Conservation (phyloP, 2,888 invertebrate genomes). For the Macrostomum cliftonense region DNA sequence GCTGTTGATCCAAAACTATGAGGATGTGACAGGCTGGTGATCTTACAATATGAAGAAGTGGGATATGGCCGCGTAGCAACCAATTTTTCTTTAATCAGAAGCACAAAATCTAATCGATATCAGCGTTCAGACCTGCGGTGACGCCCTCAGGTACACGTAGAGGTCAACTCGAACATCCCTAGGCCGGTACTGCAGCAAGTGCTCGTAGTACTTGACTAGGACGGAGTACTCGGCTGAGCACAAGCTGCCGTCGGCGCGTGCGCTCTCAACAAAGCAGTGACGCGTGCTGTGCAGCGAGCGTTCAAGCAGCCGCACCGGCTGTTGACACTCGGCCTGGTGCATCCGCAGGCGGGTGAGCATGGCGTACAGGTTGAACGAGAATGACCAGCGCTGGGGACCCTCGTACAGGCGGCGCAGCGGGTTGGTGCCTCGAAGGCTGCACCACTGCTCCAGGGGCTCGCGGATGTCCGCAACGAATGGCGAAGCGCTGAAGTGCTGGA, state of each 20-base stretch:
- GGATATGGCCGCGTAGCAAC: no score
- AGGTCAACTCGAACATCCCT: constrained; percentile 21
- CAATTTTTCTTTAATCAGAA: no score
- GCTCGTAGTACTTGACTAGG: constrained; percentile 25
- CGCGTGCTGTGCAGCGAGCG: constrained; percentile 26
- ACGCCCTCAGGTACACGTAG: constrained; percentile 16
- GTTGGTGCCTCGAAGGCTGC: constrained; percentile 2
- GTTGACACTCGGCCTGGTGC: constrained; percentile 21
- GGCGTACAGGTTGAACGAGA: constrained; percentile 33
- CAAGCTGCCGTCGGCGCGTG: constrained; percentile 21
- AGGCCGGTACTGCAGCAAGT: constrained; percentile 16
- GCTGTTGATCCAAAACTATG: no score
- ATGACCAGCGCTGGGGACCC: constrained; percentile 31
- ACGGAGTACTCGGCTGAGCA: constrained; percentile 24
- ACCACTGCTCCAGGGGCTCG: constrained; percentile 33
- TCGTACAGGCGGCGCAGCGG: constrained; percentile 27
- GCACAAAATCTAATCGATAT: no score
- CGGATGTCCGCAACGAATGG: constrained; percentile 25
- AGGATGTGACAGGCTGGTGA: no score
- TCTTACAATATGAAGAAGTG: no score
- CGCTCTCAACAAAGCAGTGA: constrained; percentile 29
- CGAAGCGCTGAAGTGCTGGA: constrained; percentile 24
- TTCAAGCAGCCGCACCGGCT: constrained; percentile 27
- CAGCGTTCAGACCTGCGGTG: constrained; percentile 9
- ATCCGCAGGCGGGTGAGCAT: constrained; percentile 29